Percentiles rank a stretch among this genome's conserved stretches.
Conservation (phyloP, 2,113 vertebrate genomes). For the Triplophysa tibetana region DNA sequence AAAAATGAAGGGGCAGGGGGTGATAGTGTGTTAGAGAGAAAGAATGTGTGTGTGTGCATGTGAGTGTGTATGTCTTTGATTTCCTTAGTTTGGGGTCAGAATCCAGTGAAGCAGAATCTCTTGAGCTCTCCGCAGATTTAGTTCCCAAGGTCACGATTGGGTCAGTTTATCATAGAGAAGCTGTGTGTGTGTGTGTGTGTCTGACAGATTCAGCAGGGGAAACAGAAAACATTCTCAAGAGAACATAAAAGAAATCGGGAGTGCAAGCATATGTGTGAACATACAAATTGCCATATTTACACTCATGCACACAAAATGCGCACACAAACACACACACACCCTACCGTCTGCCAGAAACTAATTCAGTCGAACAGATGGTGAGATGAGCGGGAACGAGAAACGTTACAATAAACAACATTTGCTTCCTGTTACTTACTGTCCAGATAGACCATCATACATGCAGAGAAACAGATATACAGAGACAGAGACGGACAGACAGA, state of each 20-base stretch:
- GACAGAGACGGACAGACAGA: no score
- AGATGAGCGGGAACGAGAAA: neutral
- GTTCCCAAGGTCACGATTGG: constrained; percentile 38
- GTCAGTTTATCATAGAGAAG: constrained; percentile 36
- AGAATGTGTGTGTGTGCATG: neutral
- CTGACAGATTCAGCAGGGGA: neutral
- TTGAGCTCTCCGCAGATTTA: neutral
- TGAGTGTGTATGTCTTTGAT: constrained; percentile 23
- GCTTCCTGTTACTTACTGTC: neutral
- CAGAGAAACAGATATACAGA: no score
- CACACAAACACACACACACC: constrained; percentile 1
- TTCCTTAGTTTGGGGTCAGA: constrained; percentile 39
- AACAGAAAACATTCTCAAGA: neutral
- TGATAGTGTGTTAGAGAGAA: constrained; percentile 9
- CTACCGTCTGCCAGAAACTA: neutral
- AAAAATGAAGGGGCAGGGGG: constrained; percentile 37
- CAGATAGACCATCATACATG: no score
- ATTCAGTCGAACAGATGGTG: neutral
- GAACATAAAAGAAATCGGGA: neutral
- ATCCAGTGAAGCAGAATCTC: constrained; percentile 36
- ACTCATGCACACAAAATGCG: neutral
- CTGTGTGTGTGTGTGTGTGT: neutral
- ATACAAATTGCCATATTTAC: constrained; percentile 14
- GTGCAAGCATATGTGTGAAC: neutral
- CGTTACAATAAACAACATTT: constrained; percentile 9